Evolutionary conservation across 2,797 vertebrate species (phyloP).

Genomic region (Taeniopygia guttata): DNA sequence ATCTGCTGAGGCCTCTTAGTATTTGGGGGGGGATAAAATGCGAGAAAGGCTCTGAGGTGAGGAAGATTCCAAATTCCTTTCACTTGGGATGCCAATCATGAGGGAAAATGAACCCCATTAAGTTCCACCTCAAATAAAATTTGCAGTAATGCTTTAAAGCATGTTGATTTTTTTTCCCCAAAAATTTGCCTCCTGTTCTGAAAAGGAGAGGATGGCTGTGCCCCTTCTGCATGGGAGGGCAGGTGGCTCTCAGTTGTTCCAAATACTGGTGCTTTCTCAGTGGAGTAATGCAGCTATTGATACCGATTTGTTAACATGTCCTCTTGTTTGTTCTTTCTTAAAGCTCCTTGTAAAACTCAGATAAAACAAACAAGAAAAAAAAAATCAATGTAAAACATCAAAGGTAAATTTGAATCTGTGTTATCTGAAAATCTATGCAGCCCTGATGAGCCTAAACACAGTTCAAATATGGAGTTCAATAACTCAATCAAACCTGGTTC

Average conservation of each 20-base stretch:
- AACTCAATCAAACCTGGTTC: background rate
- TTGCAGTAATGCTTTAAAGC: background rate
- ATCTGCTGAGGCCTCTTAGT: background rate
- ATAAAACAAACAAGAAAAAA: background rate
- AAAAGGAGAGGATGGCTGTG: background rate
- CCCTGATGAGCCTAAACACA: background rate
- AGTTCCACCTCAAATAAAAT: background rate
- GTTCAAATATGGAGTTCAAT: background rate
- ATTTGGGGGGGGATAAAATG: background rate
- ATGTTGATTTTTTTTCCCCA: accelerated
- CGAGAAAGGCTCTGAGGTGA: background rate
- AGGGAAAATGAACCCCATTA: background rate
- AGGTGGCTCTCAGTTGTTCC: background rate
- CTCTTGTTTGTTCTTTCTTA: background rate
- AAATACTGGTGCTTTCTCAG: background rate
- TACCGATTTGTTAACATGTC: background rate
- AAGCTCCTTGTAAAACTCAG: background rate
- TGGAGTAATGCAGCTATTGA: background rate
- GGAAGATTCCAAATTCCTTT: background rate
- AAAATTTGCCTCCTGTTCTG: background rate
- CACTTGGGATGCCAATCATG: background rate
- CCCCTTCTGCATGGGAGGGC: background rate
- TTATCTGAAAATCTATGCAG: background rate
- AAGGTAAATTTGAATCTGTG: background rate
- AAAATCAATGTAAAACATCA: background rate